Evolutionary conservation across 1,140 invertebrate genomes (phyloP).

Genomic region (Diorhabda carinulata): DNA sequence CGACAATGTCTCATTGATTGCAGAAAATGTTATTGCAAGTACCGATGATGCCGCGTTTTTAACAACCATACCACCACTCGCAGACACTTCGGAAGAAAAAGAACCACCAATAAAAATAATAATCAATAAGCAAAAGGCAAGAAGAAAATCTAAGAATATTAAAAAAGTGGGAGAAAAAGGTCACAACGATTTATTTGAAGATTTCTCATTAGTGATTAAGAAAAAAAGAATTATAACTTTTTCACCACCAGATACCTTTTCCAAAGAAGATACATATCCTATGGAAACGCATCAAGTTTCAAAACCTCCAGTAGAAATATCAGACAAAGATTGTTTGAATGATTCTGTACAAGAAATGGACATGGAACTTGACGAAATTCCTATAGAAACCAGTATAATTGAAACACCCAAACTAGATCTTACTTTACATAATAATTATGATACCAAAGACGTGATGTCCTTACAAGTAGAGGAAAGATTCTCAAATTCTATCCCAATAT

Average conservation of each 20-base stretch:
- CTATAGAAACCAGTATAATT: conserved; percentile 27
- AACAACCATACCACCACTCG: not conserved
- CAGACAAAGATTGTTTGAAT: conserved; percentile 13
- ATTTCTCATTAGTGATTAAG: conserved; percentile 33
- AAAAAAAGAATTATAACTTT: conserved; percentile 25
- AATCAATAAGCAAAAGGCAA: conserved; percentile 23
- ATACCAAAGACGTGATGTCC: too few species aligned
- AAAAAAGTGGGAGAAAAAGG: conserved; percentile 25
- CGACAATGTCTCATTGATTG: not conserved
- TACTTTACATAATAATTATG: not conserved
- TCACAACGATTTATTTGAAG: conserved; percentile 28
- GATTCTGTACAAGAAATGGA: conserved; percentile 35
- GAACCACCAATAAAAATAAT: conserved; percentile 18
- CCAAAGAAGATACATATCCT: conserved; percentile 9
- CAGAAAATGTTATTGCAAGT: not conserved
- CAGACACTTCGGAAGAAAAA: not conserved
- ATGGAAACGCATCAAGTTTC: not conserved
- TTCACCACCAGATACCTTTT: conserved; percentile 13
- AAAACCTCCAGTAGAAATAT: conserved; percentile 2
- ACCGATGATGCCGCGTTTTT: not conserved
- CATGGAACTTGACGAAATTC: conserved; percentile 34
- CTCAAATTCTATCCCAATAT: not conserved
- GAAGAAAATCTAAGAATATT: conserved; percentile 31
- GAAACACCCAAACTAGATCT: conserved; percentile 10
- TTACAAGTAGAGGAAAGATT: too few species aligned